Base-by-base conservation (phyloP, 1,140 invertebrate genomes). In the Cherax quadricarinatus region DNA sequence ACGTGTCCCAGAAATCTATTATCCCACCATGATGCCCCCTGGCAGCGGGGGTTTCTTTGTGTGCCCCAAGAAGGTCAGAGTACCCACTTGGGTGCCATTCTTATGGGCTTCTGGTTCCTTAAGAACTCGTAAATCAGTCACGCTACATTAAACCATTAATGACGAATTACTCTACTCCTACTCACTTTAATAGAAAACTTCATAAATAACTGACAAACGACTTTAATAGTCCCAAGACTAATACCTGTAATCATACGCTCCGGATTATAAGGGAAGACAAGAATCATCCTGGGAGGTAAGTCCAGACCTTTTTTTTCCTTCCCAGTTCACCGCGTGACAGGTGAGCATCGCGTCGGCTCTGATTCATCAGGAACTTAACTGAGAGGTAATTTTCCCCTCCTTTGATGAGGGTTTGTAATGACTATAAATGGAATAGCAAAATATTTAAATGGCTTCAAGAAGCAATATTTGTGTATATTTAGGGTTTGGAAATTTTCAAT, bases 231-330 rank as follows among this genome's bases (percentile, higher is more conserved):
- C n/a, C n/a, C 6, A 21, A n/a, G 24, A 75, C n/a, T 75, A 75
- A 75, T 75, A 3, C 70, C 24, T 75, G 70, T 75, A 75, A 75
- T 75, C 70, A 75, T n/a, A 30, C n/a, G n/a, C 70, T 75, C 70
- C 70, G 9, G 70, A 75, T 75, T 75, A 75, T 75, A 75, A 75
- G 70, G 70, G 70, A 9, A 21, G 24, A 7, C 24, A 30, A 7
- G 24, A 75, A 4, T 30, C 5, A 30, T 30, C n/a, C 24, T 1
- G 70, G 70, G n/a, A 75, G 24, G 70, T 75, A 75, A n/a, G 70
- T 75, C n/a, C 6, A 75, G 6, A 12, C 70, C n/a, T 75, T 57
- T 57, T 57, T 57, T 57, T 57, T 3, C 53, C 53, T 14, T 57
- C 1, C 6, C 53, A 9, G 9, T 57, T 57, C 53, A n/a, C 4